A percentile compares a stretch with the other conserved stretches of the same genome.
Conservation (phyloP, 1,140 invertebrate species). For the Aphidius gifuensis region DNA sequence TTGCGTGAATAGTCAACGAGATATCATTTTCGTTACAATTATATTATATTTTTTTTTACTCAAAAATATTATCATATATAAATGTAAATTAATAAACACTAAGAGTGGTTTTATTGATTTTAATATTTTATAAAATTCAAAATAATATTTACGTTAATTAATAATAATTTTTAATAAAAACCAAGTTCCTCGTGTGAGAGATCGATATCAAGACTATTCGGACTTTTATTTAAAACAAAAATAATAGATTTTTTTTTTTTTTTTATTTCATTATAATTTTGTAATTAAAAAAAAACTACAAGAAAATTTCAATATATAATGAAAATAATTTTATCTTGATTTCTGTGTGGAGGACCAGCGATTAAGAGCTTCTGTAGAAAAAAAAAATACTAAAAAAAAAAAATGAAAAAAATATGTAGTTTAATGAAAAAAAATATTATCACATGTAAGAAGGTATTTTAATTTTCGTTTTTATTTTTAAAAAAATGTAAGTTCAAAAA, state of each 20-base stretch:
- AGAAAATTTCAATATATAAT: slow-evolving; percentile 1
- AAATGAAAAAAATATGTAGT: neutral
- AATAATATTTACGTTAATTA: too few species aligned
- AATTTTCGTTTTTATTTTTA: too few species aligned
- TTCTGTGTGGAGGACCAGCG: slow-evolving; percentile 19
- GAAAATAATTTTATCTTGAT: slow-evolving; percentile 19
- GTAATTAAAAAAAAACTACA: slow-evolving; percentile 27
- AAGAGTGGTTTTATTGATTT: neutral
- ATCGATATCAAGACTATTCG: slow-evolving; percentile 28
- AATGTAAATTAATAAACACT: too few species aligned
- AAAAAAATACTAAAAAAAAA: neutral
- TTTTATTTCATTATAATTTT: neutral
- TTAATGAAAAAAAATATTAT: slow-evolving; percentile 3
- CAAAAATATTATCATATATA: neutral
- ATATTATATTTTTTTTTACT: neutral
- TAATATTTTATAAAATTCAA: too few species aligned
- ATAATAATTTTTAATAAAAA: slow-evolving; percentile 17
- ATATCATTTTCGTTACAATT: neutral
- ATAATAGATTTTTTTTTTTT: neutral
- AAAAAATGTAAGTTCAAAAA: too few species aligned
- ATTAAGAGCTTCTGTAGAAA: slow-evolving; percentile 1
- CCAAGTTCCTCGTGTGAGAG: slow-evolving; percentile 28
- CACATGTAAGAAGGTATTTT: neutral
- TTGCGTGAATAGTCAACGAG: slow-evolving; percentile 1
- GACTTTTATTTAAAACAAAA: slow-evolving; percentile 13